Conservation (phyloP, 2,797 vertebrate genomes). For the Crossoptilon crossoptilon region DNA sequence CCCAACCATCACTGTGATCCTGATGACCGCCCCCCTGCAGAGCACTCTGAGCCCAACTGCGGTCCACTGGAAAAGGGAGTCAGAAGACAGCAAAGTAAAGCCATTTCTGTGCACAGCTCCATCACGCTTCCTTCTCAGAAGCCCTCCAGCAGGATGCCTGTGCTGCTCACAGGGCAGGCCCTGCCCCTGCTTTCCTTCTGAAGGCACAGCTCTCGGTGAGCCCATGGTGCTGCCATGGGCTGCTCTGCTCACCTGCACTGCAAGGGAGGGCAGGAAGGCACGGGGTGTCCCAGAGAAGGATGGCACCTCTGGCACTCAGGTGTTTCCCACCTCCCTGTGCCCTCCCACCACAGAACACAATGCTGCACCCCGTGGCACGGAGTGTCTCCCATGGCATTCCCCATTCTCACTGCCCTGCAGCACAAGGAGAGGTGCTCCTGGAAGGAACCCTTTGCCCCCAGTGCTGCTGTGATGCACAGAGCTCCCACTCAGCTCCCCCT, state of each 20-base stretch:
- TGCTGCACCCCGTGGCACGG: fast-evolving
- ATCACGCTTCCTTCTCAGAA: not conserved
- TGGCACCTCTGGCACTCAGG: fast-evolving
- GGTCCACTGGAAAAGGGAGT: not conserved
- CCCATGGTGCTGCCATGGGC: not conserved
- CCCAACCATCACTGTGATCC: not conserved
- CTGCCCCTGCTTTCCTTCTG: not conserved
- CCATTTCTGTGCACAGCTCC: not conserved
- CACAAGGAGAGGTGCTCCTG: not conserved
- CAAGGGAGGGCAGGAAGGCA: not conserved
- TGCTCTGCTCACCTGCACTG: not conserved
- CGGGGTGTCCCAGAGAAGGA: fast-evolving
- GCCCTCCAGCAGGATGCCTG: not conserved
- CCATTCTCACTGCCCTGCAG: not conserved
- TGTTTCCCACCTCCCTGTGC: fast-evolving
- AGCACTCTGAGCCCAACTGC: not conserved
- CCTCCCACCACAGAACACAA: not conserved
- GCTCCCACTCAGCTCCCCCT: not conserved
- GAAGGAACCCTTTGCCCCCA: not conserved
- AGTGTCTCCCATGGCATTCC: fast-evolving
- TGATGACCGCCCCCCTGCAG: not conserved
- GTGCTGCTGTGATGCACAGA: not conserved
- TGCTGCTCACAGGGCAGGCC: not conserved
- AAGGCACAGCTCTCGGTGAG: not conserved
- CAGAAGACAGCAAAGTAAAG: not conserved